Conservation (phyloP, 2,888 invertebrate genomes). For the Cheilosia variabilis region DNA sequence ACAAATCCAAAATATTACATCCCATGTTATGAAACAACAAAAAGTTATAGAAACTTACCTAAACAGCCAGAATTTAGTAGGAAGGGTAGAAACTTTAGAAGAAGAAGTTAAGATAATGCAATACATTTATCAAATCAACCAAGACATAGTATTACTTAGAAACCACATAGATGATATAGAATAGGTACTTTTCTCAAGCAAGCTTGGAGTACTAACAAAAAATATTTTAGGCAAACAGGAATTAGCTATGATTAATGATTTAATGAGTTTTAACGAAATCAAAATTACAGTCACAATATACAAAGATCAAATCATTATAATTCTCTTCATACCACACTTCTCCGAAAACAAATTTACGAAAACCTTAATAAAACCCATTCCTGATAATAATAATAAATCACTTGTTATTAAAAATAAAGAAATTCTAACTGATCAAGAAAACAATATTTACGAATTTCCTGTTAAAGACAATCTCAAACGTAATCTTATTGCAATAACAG, state of each 20-base stretch:
- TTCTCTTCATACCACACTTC: too few species aligned
- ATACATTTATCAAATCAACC: constrained; percentile 70
- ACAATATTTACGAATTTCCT: constrained; percentile 3
- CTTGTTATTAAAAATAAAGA: neutral
- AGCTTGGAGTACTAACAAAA: constrained; percentile 11
- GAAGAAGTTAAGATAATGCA: neutral
- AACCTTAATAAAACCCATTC: constrained; percentile 6
- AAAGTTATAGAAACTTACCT: constrained; percentile 26
- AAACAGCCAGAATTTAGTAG: constrained; percentile 37
- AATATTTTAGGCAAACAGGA: constrained; percentile 63
- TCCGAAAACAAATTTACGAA: neutral
- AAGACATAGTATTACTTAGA: constrained; percentile 55
- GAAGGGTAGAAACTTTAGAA: too few species aligned
- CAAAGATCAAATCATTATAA: neutral
- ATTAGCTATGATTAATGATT: constrained; percentile 59
- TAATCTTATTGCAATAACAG: neutral
- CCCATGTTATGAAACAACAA: constrained; percentile 25
- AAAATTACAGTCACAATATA: constrained; percentile 36
- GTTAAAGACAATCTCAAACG: constrained; percentile 6
- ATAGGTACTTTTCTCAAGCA: too few species aligned
- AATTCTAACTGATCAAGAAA: constrained; percentile 2
- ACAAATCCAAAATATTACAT: constrained; percentile 40
- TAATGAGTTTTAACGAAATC: neutral
- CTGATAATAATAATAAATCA: constrained; percentile 6
- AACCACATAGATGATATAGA: constrained; percentile 1